Conservation (phyloP, 2,888 invertebrate species). For the Polymixis flavicincta region DNA sequence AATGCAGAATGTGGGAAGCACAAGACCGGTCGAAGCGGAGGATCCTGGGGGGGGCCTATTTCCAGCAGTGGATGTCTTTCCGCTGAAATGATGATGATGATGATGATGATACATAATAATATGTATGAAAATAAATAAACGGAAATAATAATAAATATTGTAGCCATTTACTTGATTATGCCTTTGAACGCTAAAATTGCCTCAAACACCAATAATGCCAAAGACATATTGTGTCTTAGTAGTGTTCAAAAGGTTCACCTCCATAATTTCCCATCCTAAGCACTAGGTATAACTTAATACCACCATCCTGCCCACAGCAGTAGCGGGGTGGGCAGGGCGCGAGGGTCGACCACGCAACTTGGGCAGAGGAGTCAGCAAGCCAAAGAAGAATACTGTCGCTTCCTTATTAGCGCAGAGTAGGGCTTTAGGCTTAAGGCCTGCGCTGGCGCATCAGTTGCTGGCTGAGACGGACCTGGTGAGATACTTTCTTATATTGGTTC, state of each 20-base stretch:
- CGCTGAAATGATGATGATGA: too few species aligned
- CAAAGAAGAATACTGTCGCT: constrained; percentile 98
- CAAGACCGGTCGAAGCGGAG: too few species aligned
- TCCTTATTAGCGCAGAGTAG: constrained; percentile 96
- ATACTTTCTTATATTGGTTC: too few species aligned
- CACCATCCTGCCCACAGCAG: constrained; percentile 71
- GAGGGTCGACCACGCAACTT: constrained; percentile 96
- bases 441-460: constrained; percentile 93
- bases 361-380: constrained; percentile 96
- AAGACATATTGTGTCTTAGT: background rate
- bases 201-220: background rate
- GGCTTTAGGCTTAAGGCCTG: constrained; percentile 95
- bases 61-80: too few species aligned
- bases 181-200: constrained; percentile 3
- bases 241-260: constrained; percentile 9
- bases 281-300: constrained; percentile 23
- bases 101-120: too few species aligned
- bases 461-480: constrained; percentile 86
- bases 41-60: too few species aligned
- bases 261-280: constrained; percentile 21
- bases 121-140: too few species aligned
- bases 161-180: too few species aligned
- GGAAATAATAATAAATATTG: too few species aligned
- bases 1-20: too few species aligned
- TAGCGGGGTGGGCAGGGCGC: constrained; percentile 89